phyloP scores from a whole-genome alignment of 1,140 invertebrate species.

The Aphidius gifuensis region DNA sequence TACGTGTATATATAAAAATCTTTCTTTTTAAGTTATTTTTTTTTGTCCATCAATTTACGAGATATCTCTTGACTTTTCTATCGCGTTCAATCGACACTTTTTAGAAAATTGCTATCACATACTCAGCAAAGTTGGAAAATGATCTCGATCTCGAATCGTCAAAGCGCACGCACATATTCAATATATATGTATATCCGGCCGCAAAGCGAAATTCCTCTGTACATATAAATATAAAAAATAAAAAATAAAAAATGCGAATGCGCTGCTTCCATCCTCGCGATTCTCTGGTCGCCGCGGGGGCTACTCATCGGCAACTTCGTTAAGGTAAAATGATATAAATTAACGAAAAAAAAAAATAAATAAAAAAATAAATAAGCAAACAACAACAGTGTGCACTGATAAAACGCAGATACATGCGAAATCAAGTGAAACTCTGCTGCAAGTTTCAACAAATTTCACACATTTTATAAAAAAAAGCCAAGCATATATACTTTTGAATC shows the following conservation, averaged over 20 bases:
- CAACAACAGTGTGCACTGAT: no score
- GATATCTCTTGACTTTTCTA: conserved; percentile 12
- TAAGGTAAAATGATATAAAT: conserved; percentile 2
- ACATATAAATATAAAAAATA: not conserved
- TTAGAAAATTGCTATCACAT: conserved; percentile 10
- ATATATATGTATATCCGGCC: conserved; percentile 8
- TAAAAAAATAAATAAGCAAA: no score
- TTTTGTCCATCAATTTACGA: not conserved
- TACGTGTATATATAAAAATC: not conserved
- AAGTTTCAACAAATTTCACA: no score
- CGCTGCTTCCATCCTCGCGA: no score
- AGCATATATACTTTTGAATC: no score
- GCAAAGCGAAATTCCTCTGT: conserved; percentile 6
- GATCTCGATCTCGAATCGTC: conserved; percentile 16
- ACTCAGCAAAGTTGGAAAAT: conserved; percentile 18
- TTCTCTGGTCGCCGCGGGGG: not conserved
- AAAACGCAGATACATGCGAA: no score
- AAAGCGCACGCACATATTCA: not conserved
- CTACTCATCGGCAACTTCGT: conserved; percentile 8
- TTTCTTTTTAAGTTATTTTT: not conserved
- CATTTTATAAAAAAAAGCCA: no score
- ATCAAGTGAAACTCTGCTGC: no score
- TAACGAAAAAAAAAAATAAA: no score
- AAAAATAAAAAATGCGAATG: no score
- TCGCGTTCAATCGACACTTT: conserved; percentile 16